Evolutionary conservation across 2,888 invertebrate species (phyloP).

Genomic region (Drosophila prostipennis): DNA sequence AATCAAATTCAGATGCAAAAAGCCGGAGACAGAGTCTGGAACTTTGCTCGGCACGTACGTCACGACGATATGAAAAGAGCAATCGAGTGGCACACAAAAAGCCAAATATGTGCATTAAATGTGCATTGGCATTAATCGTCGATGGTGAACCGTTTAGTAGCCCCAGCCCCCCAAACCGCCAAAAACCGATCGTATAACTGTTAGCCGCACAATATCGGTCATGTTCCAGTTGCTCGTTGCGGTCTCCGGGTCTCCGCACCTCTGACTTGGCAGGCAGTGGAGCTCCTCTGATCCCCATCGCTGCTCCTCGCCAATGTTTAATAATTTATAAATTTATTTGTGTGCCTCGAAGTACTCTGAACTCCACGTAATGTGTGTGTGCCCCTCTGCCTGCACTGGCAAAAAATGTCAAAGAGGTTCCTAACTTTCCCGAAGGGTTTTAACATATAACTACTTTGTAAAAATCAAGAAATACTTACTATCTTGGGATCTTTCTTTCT

Average conservation of each 20-base stretch:
- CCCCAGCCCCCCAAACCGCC: too few species aligned
- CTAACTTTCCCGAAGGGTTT: too few species aligned
- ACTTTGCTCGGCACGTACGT: conserved; percentile 79
- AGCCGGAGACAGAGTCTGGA: conserved; percentile 43
- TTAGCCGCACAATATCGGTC: conserved; percentile 75
- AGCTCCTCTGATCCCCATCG: conserved; percentile 15
- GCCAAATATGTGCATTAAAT: conserved; percentile 75
- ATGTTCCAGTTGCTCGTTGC: conserved; percentile 76
- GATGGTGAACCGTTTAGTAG: conserved; percentile 65
- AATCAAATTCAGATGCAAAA: conserved; percentile 12
- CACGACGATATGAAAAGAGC: conserved; percentile 74
- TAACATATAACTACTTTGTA: too few species aligned
- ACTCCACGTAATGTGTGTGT: conserved; percentile 47
- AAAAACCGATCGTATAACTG: conserved; percentile 59
- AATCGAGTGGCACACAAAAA: conserved; percentile 59
- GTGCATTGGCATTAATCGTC: conserved; percentile 79
- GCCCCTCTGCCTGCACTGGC: conserved; percentile 8
- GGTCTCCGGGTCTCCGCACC: conserved; percentile 61
- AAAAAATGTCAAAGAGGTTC: neutral
- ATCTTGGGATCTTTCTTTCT: too few species aligned
- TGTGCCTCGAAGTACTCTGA: conserved; percentile 49
- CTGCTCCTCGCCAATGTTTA: conserved; percentile 59
- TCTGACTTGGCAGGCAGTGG: conserved; percentile 70
- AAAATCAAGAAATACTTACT: too few species aligned
- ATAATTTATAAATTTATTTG: conserved; percentile 75